Percentiles rank a stretch among this genome's conserved stretches.
Evolutionary conservation across 2,888 invertebrate genomes (phyloP).

Genomic region (Selenia dentaria): DNA sequence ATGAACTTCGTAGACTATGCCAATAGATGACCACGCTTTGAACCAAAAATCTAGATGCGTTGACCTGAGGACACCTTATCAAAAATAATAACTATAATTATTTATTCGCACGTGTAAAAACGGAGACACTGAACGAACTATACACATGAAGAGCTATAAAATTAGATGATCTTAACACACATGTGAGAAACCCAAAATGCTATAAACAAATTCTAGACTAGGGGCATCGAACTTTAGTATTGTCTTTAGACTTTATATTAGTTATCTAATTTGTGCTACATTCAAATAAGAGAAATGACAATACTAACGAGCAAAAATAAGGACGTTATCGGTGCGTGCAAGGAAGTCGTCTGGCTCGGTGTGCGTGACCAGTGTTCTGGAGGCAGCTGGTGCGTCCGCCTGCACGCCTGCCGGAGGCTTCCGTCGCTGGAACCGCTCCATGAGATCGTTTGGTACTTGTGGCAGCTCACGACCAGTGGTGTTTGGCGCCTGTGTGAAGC

Average conservation of each 20-base stretch:
- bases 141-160: conserved; percentile 3
- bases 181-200: conserved; percentile 26
- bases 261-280: conserved; percentile 24
- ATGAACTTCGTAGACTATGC: conserved; percentile 76
- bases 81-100: background rate
- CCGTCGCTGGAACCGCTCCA: conserved; percentile 78
- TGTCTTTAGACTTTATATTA: conserved; percentile 36
- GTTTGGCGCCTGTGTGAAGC: conserved; percentile 86
- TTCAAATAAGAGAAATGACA: conserved; percentile 32
- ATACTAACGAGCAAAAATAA: conserved; percentile 88
- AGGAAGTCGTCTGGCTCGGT: conserved; percentile 87
- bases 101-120: background rate
- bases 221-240: conserved; percentile 63
- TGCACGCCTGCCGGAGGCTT: conserved; percentile 85
- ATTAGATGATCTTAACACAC: conserved; percentile 11
- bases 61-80: conserved; percentile 14
- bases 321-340: conserved; percentile 87
- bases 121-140: background rate
- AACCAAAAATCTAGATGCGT: conserved; percentile 41
- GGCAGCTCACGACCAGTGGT: conserved; percentile 85
- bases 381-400: conserved; percentile 83
- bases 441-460: conserved; percentile 82
- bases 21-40: conserved; percentile 57
- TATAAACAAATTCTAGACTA: conserved; percentile 41
- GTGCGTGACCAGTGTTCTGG: conserved; percentile 79